Percentiles rank a stretch among this genome's conserved stretches.
Conservation (phyloP, 2,113 vertebrate species). For the Bufo gargarizans region DNA sequence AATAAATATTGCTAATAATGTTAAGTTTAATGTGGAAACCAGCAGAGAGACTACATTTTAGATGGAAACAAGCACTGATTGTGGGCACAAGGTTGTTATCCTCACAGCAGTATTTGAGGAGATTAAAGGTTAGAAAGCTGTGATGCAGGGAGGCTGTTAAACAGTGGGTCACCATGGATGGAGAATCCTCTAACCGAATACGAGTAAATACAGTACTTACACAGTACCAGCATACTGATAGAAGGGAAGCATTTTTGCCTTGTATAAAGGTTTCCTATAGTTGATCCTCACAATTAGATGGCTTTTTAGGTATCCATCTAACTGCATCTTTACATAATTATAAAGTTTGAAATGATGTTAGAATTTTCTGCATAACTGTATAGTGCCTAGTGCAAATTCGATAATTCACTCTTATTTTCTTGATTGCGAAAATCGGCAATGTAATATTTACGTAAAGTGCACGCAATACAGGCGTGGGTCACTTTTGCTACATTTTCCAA, state of each 20-base stretch:
- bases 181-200: constrained; percentile 6
- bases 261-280: background rate
- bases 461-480: no score
- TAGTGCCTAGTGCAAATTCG: no score
- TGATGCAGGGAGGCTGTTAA: constrained; percentile 39
- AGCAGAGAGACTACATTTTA: constrained; percentile 28
- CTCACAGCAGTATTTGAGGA: constrained; percentile 37
- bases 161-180: background rate
- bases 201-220: background rate
- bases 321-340: background rate
- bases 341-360: no score
- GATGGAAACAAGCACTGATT: constrained; percentile 28
- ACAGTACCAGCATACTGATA: background rate
- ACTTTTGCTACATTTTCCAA: no score
- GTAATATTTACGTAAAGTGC: no score
- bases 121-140: constrained; percentile 45
- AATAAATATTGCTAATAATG: constrained; percentile 42
- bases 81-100: constrained; percentile 39
- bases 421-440: no score
- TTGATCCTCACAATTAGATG: background rate
- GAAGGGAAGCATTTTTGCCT: background rate
- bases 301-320: background rate
- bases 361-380: no score
- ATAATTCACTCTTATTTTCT: no score
- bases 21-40: constrained; percentile 31